Evolutionary conservation across 2,113 vertebrate genomes (phyloP).

Genomic region (Antennarius striatus): DNA sequence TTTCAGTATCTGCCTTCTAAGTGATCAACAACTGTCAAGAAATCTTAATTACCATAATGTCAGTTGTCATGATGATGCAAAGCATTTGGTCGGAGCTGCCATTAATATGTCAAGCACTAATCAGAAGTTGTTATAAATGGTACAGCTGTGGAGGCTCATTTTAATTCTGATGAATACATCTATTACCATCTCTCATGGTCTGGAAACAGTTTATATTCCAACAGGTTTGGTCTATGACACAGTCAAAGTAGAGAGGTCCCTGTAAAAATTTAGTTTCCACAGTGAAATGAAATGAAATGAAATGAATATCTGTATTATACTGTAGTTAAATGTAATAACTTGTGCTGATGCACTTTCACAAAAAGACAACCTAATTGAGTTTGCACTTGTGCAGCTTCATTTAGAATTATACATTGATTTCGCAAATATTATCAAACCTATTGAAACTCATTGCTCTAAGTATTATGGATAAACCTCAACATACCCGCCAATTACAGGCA

Average conservation of each 20-base stretch:
- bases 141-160: no score
- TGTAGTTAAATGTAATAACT: slow-evolving; percentile 73
- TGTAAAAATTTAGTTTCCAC: slow-evolving; percentile 67
- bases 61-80: no score
- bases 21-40: no score
- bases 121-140: no score
- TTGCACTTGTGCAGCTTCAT: slow-evolving; percentile 70
- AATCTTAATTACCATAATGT: no score
- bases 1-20: no score
- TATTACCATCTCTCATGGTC: no score
- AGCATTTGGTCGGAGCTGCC: no score
- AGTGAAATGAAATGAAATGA: slow-evolving; percentile 74
- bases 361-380: slow-evolving; percentile 72
- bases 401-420: slow-evolving; percentile 75
- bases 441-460: slow-evolving; percentile 70
- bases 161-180: no score
- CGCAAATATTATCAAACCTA: slow-evolving; percentile 75
- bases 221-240: no score
- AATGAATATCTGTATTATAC: slow-evolving; percentile 73
- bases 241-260: slow-evolving; percentile 34
- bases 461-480: slow-evolving; percentile 67
- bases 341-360: slow-evolving; percentile 55
- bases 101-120: no score
- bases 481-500: slow-evolving; percentile 46
- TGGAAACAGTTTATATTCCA: no score